A percentile compares a stretch with the other conserved stretches of the same genome.
These are phyloP conservation scores for Drosophila nigrodunni DNA, from an alignment of 1,140 invertebrate genomes.

Conservation along the genomic window DNA sequence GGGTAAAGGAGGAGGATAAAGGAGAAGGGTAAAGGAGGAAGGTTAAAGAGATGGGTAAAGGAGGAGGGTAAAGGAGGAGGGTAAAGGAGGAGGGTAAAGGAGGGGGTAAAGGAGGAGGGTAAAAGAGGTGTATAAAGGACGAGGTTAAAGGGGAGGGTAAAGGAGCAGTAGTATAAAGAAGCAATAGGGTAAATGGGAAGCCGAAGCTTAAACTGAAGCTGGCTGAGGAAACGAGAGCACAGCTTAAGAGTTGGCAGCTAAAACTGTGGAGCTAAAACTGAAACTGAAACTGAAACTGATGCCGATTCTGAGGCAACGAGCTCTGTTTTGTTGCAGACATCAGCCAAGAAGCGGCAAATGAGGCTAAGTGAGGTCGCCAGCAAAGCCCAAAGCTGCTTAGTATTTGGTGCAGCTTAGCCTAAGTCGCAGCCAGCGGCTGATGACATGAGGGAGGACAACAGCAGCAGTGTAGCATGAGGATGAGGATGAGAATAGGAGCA, in stretches of 20 bases:
- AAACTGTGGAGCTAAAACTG: background rate
- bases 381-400: slow-evolving; percentile 48
- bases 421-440: slow-evolving; percentile 20
- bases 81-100: no score
- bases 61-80: no score
- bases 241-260: background rate
- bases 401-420: slow-evolving; percentile 40
- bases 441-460: background rate
- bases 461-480: background rate
- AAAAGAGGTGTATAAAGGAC: no score
- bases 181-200: background rate
- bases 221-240: no score
- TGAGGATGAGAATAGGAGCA: background rate
- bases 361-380: slow-evolving; percentile 30
- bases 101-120: no score
- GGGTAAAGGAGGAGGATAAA: no score
- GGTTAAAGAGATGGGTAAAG: no score
- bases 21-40: no score
- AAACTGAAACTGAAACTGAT: background rate
- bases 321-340: background rate
- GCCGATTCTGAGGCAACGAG: background rate
- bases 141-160: no score
- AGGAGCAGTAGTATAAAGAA: no score
- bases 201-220: background rate
- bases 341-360: slow-evolving; percentile 20